These are phyloP conservation scores for Ceraclea dissimilis DNA, from an alignment of 2,888 invertebrate genomes.

Conservation along the genomic window DNA sequence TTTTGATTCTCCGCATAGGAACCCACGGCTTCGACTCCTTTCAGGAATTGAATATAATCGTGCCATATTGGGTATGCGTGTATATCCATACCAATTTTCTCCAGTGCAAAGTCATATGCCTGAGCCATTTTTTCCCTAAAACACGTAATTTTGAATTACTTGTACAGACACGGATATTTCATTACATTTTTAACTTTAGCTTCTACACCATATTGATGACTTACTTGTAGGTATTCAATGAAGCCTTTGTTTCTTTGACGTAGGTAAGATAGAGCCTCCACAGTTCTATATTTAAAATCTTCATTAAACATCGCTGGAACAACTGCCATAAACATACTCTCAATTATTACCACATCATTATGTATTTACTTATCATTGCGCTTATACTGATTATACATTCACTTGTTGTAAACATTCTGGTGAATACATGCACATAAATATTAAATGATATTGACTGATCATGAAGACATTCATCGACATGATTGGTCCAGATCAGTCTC, in stretches of 20 bases:
- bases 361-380: too few species aligned
- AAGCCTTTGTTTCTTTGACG: slow-evolving; percentile 95
- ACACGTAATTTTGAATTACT: neutral
- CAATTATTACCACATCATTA: too few species aligned
- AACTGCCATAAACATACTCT: slow-evolving; percentile 50
- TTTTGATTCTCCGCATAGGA: slow-evolving; percentile 99
- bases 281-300: slow-evolving; percentile 96
- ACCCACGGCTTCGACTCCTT: slow-evolving; percentile 93
- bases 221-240: slow-evolving; percentile 88
- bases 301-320: slow-evolving; percentile 95
- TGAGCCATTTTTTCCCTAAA: slow-evolving; percentile 97
- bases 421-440: too few species aligned
- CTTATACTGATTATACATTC: too few species aligned
- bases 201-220: too few species aligned
- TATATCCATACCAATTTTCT: slow-evolving; percentile 98
- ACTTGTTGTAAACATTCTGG: too few species aligned
- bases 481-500: too few species aligned
- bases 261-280: slow-evolving; percentile 98
- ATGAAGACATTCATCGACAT: too few species aligned
- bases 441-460: too few species aligned
- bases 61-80: slow-evolving; percentile 96
- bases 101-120: slow-evolving; percentile 97
- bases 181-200: too few species aligned
- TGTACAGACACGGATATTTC: neutral
- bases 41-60: slow-evolving; percentile 94